A percentile compares a stretch with the other conserved stretches of the same genome.
Evolutionary conservation across 1,140 invertebrate genomes (phyloP).

Genomic region (Chionoecetes opilio): DNA sequence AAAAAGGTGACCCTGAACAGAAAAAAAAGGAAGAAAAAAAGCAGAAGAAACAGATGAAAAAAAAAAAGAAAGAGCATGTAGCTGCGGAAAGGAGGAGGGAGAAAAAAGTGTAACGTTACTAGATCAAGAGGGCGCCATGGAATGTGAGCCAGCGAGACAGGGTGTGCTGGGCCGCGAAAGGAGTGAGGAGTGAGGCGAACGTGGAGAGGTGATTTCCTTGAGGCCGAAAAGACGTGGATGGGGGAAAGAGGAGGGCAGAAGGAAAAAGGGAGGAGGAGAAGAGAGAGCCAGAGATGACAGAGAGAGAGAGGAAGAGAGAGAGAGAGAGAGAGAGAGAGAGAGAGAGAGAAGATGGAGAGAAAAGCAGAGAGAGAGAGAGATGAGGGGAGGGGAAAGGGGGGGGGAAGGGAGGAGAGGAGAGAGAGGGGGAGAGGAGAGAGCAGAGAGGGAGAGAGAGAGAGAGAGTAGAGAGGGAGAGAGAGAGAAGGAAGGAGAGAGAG

Average conservation of each 20-base stretch:
- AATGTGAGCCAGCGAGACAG: not conserved
- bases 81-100: too few relatives aligned
- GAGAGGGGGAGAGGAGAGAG: not conserved
- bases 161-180: not conserved
- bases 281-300: not conserved
- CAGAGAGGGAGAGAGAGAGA: not conserved
- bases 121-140: not conserved
- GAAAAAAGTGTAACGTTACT: too few relatives aligned
- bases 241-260: not conserved
- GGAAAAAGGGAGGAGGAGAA: not conserved
- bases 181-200: conserved; percentile 1
- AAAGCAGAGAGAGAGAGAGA: too few relatives aligned
- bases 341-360: not conserved
- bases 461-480: not conserved
- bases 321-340: not conserved
- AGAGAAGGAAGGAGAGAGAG: too few relatives aligned
- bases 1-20: too few relatives aligned
- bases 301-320: not conserved
- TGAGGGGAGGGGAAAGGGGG: not conserved
- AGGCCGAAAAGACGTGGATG: too few relatives aligned
- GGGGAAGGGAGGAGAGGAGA: not conserved
- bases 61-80: too few relatives aligned
- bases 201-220: too few relatives aligned
- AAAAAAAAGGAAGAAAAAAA: not conserved
- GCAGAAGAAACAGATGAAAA: not conserved